Percentiles rank a stretch among this genome's conserved stretches.
Conservation (phyloP, 2,888 invertebrate genomes). For the Liodrosophila aerea region DNA sequence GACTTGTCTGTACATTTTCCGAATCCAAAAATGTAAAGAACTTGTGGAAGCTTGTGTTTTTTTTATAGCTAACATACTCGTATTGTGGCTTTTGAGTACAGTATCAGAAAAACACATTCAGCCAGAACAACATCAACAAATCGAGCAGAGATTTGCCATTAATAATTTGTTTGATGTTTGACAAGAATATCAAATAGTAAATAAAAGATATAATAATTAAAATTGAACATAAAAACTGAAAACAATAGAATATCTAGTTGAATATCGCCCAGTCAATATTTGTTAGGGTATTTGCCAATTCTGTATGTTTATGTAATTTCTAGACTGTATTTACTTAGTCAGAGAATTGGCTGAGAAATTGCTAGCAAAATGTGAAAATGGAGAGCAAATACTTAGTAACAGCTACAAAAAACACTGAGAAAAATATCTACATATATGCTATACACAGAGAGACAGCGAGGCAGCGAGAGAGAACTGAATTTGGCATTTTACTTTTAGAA, state of each 20-base stretch:
- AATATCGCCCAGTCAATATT: background rate
- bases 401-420: no score
- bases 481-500: conserved; percentile 72
- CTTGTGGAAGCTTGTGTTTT: no score
- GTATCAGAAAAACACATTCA: no score
- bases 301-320: conserved; percentile 39
- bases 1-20: no score
- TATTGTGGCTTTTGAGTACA: no score
- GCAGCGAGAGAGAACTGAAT: conserved; percentile 3
- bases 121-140: no score
- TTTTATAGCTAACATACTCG: no score
- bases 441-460: conserved; percentile 8
- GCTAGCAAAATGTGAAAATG: conserved; percentile 34
- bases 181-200: background rate
- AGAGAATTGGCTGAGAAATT: conserved; percentile 30
- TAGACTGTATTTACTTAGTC: conserved; percentile 23
- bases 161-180: background rate
- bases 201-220: background rate
- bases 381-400: conserved; percentile 16
- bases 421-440: no score
- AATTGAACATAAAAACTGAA: no score
- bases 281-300: background rate
- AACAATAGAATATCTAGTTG: no score
- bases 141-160: background rate
- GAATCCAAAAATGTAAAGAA: no score